These are phyloP conservation scores for Neoniphon sammara DNA, from an alignment of 2,797 vertebrate species.

Conservation along the genomic window DNA sequence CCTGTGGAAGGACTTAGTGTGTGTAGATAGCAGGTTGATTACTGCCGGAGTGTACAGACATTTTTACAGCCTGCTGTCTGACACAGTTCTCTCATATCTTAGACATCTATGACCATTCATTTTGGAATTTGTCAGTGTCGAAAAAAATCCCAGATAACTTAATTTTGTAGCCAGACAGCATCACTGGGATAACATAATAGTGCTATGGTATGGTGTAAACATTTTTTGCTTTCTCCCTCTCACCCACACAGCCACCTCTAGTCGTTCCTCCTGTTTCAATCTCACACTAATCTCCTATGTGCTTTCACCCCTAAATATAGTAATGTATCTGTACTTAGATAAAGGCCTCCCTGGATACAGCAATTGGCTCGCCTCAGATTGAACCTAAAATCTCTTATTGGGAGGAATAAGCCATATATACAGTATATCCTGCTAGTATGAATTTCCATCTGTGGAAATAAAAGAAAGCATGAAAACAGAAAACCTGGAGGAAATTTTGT, in stretches of 20 bases:
- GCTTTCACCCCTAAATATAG: slow-evolving; percentile 59
- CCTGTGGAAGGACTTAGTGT: background rate
- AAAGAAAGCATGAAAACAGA: slow-evolving; percentile 3
- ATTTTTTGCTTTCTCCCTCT: slow-evolving; percentile 23
- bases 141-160: background rate
- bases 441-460: slow-evolving; percentile 1
- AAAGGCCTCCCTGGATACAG: slow-evolving; percentile 40
- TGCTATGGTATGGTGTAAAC: background rate
- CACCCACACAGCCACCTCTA: slow-evolving; percentile 36
- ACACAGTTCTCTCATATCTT: background rate
- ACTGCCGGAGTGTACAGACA: background rate
- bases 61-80: background rate
- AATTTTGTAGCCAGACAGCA: background rate
- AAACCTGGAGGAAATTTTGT: too few relatives aligned
- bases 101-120: background rate
- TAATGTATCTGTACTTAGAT: slow-evolving; percentile 41
- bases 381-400: slow-evolving; percentile 42
- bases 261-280: slow-evolving; percentile 42
- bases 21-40: background rate
- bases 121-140: background rate
- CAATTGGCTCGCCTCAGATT: slow-evolving; percentile 52
- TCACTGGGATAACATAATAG: background rate
- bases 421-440: slow-evolving; percentile 8
- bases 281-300: slow-evolving; percentile 50
- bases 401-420: slow-evolving; percentile 13